phyloP scores from a whole-genome alignment of 2,113 vertebrate species.

The Sakesphorus luctuosus region DNA sequence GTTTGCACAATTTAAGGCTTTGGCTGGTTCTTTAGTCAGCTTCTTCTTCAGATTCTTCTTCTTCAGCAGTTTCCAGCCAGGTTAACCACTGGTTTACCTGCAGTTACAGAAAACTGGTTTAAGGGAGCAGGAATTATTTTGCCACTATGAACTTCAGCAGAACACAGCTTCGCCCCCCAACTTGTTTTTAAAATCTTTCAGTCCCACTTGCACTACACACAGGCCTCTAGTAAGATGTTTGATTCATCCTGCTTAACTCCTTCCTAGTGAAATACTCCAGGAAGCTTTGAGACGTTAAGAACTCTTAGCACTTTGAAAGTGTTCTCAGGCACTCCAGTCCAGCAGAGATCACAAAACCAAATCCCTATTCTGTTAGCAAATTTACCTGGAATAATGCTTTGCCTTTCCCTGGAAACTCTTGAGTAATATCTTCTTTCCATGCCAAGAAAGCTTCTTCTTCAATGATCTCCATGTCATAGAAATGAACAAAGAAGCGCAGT shows the following conservation, averaged over 20 bases:
- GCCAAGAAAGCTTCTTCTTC: constrained; percentile 99
- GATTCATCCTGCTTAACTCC: background rate
- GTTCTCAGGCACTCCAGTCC: background rate
- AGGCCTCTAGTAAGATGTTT: accelerated
- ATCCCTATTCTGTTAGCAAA: background rate
- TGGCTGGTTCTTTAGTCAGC: constrained; percentile 93
- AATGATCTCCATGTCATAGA: constrained; percentile 99
- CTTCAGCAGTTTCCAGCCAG: constrained; percentile 99
- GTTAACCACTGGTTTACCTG: constrained; percentile 99
- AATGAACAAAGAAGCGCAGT: constrained; percentile 97
- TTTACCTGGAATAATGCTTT: constrained; percentile 99
- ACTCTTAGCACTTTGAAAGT: accelerated
- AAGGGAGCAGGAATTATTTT: background rate
- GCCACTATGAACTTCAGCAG: accelerated
- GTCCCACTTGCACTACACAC: accelerated
- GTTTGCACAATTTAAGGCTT: constrained; percentile 91
- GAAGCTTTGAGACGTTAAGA: accelerated
- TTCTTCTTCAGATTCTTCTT: constrained; percentile 97
- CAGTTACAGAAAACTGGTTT: background rate
- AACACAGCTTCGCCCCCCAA: accelerated
- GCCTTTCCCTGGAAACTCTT: constrained; percentile 99
- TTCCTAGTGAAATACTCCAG: background rate
- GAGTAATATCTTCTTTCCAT: constrained; percentile 99
- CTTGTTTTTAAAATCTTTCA: accelerated
- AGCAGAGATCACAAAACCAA: background rate